Conservation (phyloP, 2,797 vertebrate species). For the Diplodus sargus region DNA sequence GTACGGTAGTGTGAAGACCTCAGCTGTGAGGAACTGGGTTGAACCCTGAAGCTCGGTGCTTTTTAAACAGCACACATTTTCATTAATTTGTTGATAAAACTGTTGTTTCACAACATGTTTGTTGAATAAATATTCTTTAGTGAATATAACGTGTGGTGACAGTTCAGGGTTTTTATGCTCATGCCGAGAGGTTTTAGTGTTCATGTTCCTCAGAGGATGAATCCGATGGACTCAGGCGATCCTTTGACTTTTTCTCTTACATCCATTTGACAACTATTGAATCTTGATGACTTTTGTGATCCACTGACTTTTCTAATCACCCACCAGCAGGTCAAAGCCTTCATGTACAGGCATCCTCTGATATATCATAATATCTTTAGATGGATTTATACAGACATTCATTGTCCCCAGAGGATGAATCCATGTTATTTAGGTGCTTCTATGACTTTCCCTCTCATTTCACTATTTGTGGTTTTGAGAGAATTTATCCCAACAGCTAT, state of each 20-base stretch:
- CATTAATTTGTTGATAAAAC: conserved; percentile 18
- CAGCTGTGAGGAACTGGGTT: conserved; percentile 26
- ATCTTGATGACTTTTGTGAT: too few species aligned
- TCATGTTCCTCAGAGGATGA: too few species aligned
- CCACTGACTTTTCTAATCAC: too few species aligned
- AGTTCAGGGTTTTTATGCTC: not conserved
- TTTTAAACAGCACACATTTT: conserved; percentile 16
- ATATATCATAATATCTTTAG: too few species aligned
- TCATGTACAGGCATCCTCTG: too few species aligned
- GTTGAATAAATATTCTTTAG: not conserved
- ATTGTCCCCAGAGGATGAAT: not conserved
- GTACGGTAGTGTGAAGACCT: conserved; percentile 31
- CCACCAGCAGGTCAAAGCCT: too few species aligned
- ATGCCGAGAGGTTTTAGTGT: too few species aligned
- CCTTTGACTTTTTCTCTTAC: too few species aligned
- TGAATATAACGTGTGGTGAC: not conserved
- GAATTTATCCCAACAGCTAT: not conserved
- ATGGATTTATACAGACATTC: not conserved
- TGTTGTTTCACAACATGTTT: not conserved
- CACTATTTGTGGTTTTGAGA: not conserved
- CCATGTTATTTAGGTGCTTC: not conserved
- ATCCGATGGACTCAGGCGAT: too few species aligned
- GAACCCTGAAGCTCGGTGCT: conserved; percentile 45
- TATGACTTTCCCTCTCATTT: too few species aligned
- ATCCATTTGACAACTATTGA: too few species aligned